Evolutionary conservation across 2,888 invertebrate genomes (phyloP), one percentile per base, ranked within the genome.

Genomic region (Nysson spinosus): DNA sequence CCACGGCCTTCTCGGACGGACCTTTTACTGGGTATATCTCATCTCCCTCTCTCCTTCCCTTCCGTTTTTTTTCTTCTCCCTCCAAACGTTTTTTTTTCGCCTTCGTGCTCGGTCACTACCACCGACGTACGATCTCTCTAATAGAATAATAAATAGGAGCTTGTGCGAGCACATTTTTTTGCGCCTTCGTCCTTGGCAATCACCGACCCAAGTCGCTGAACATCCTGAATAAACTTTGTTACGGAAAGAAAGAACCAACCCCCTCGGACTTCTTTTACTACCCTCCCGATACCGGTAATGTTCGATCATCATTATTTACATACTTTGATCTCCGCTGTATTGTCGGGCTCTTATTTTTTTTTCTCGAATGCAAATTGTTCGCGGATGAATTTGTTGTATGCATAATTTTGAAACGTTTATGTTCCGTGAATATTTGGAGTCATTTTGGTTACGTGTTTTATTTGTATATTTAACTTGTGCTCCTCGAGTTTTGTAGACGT

Each of bases 141-240:
- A 85, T 84, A 83, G 82, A 84, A 85, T 84, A 85, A 84, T 84
- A 84, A 84, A 85, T 83, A 81, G 60, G 73, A 50, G 67, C 46
- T 61, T 58, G 72, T 62, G 52, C 56, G 66, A 50, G 60, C 63
- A 54, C 51, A 77, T 75, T 81, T 80, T 78, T 80, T 75, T 69
- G 72, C 64, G 60, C 58, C 61, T 22, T 55, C 61, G 67, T 72
- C 58, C 42, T 55, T 37, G 51, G n/a, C 62, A 7, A 30, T 26
- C 34, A 58, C 14, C 28, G 30, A 16, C 17, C 11, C 35, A 35
- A 64, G 62, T 62, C 47, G 57, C 49, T 22, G 55, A 26, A 16
- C 52, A 72, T 79, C 75, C 80, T 77, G 76, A 80, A 70, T 60
- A 82, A 81, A 80, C 79, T n/a, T n/a, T 72, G 44, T 40, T 46